phyloP scores from a whole-genome alignment of 2,113 vertebrate genomes.

The Xiphorhynchus elegans region DNA sequence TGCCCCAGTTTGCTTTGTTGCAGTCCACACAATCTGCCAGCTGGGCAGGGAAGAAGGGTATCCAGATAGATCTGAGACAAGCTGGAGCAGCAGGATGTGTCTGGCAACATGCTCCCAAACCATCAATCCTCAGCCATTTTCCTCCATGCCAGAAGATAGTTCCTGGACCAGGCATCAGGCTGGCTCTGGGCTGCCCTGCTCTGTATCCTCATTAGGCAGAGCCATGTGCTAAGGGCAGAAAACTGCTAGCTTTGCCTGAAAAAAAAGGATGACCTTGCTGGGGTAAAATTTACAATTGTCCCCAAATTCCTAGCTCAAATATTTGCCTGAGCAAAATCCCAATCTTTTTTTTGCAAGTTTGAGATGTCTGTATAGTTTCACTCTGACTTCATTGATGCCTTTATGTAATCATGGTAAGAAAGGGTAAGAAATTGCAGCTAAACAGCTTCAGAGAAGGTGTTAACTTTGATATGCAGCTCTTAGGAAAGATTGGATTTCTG shows the following conservation, averaged over 20 bases:
- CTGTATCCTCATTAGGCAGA: constrained; percentile 10
- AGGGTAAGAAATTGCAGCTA: not conserved
- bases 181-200: not conserved
- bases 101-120: not conserved
- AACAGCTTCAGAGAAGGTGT: not conserved
- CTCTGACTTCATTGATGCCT: not conserved
- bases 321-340: not conserved
- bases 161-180: not conserved
- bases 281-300: not conserved
- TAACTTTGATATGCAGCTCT: not conserved
- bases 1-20: not conserved
- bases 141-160: constrained; percentile 2
- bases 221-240: constrained; percentile 11
- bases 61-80: not conserved
- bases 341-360: not conserved
- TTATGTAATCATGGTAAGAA: not conserved
- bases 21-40: not conserved
- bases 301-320: not conserved
- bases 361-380: not conserved
- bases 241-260: not conserved
- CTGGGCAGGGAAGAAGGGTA: not conserved
- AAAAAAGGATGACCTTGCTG: not conserved
- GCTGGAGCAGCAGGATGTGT: constrained; percentile 37
- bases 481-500: not conserved
- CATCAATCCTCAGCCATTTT: constrained; percentile 57